phyloP scores from a whole-genome alignment of 2,888 invertebrate genomes.

The Macrosiphum euphorbiae region DNA sequence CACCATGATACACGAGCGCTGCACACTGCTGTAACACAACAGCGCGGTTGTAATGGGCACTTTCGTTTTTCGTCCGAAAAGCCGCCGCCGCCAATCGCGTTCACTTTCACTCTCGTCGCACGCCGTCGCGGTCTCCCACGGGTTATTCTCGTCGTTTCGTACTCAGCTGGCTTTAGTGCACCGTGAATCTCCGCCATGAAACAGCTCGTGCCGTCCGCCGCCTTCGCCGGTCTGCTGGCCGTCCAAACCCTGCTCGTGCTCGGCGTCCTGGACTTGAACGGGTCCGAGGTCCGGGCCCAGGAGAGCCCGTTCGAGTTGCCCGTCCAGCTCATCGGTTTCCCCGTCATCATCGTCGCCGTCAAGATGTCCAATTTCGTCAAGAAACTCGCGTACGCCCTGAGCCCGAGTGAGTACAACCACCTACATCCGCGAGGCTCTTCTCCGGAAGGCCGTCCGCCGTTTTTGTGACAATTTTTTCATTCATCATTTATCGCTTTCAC shows the following conservation, averaged over 20 bases:
- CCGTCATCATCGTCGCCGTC: conserved; percentile 84
- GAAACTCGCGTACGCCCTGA: conserved; percentile 85
- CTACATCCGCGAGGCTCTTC: neutral
- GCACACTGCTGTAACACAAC: neutral
- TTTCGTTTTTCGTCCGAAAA: conserved; percentile 59
- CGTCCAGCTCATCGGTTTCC: conserved; percentile 87
- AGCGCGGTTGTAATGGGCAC: conserved; percentile 1
- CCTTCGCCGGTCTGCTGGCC: conserved; percentile 53
- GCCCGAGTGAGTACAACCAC: conserved; percentile 78
- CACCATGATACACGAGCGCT: neutral
- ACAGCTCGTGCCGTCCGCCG: conserved; percentile 47
- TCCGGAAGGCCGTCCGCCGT: neutral
- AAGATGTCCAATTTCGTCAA: conserved; percentile 85
- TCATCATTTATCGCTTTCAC: neutral
- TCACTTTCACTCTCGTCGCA: conserved; percentile 36
- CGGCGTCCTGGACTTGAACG: conserved; percentile 15
- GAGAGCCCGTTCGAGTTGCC: conserved; percentile 78
- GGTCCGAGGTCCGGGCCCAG: conserved; percentile 60
- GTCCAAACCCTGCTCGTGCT: conserved; percentile 45
- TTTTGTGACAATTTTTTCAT: neutral
- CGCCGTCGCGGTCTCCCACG: neutral
- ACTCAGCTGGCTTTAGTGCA: neutral
- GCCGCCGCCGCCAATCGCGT: conserved; percentile 40
- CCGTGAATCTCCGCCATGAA: conserved; percentile 60
- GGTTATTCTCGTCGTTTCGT: neutral